Evolutionary conservation across 1,140 invertebrate species (phyloP), one percentile per base, ranked within the genome.

Genomic region (Paraescarpia echinospica): DNA sequence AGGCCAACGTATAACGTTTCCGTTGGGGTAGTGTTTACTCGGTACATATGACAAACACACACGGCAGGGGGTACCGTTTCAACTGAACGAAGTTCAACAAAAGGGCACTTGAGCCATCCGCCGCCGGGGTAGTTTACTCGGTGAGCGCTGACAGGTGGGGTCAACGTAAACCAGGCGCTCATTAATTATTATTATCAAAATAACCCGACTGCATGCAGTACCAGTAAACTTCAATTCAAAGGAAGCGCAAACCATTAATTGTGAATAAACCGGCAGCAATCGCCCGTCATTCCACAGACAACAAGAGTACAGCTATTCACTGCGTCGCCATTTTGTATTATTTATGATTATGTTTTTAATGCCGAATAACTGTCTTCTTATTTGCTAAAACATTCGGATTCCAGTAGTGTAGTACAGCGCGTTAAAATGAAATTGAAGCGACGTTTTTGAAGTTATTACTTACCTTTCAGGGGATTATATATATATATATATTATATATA

Each of bases 41-140:
- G 27, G 59, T 77, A 77, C 59, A 31, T 77, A 77, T 27, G 59
- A 77, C 59, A 77, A 77, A 77, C 27, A 31, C 59, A 77, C 59
- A 18, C 27, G 59, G 27, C 59, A 77, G 14, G 59, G 41, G 59
- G 27, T 77, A 18, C 59, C 59, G 59, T 77, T 77, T 77, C 59
- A 77, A 77, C 59, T 77, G 59, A 77, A 77, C 59, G 59, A 77
- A 77, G 59, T 77, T 77, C 59, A 77, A 77, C 59, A 77, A 77
- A 77, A 77, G 59, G 59, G 59, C 59, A 18, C 59, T 77, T 77
- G 59, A 77, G 27, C 12, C 59, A 18, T 27, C 27, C 59, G 59
- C 59, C 59, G 59, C 8, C 59, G 59, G 59, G 59, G 59, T 77
- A 77, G 59, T 77, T 77, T 77, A 77, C 59, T 77, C 59, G 59